These are phyloP conservation scores for Dendrocincla fuliginosa DNA, from an alignment of 2,797 vertebrate species.

Conservation along the genomic window DNA sequence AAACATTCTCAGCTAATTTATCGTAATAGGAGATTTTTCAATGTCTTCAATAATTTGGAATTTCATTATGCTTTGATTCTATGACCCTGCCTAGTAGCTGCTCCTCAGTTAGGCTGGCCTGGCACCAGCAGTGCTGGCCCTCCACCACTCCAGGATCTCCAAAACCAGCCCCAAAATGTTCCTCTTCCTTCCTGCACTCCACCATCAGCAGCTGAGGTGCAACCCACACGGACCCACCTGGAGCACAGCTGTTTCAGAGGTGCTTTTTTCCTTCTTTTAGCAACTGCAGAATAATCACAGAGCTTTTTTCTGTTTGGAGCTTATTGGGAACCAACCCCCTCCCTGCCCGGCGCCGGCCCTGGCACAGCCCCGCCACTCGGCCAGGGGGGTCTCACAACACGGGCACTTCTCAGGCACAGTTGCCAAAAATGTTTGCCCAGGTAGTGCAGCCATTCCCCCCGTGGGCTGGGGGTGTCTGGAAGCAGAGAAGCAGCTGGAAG, in stretches of 20 bases:
- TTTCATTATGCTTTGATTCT: constrained; percentile 61
- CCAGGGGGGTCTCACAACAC: constrained; percentile 64
- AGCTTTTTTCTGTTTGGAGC: constrained; percentile 62
- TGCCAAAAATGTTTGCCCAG: constrained; percentile 85
- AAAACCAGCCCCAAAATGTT: constrained; percentile 29
- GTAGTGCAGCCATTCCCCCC: constrained; percentile 64
- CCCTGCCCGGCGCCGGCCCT: not conserved
- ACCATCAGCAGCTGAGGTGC: constrained; percentile 37
- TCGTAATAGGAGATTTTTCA: constrained; percentile 54
- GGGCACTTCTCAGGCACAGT: constrained; percentile 83
- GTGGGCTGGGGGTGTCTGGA: not conserved
- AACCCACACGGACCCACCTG: constrained; percentile 57
- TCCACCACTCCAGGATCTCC: not conserved
- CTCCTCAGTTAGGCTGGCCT: constrained; percentile 51
- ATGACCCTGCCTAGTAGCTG: constrained; percentile 66
- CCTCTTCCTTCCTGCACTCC: constrained; percentile 49
- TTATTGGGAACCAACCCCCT: constrained; percentile 13
- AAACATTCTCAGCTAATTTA: constrained; percentile 58
- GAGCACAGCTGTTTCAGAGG: constrained; percentile 59
- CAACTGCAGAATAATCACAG: constrained; percentile 62
- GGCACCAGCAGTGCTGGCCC: constrained; percentile 1
- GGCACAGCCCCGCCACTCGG: not conserved
- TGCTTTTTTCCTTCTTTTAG: constrained; percentile 66
- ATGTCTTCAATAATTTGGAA: constrained; percentile 70
- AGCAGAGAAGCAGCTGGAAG: not conserved